Evolutionary conservation across 2,113 vertebrate genomes (phyloP), one percentile per base, ranked within the genome.

Genomic region (Catharus minimus): DNA sequence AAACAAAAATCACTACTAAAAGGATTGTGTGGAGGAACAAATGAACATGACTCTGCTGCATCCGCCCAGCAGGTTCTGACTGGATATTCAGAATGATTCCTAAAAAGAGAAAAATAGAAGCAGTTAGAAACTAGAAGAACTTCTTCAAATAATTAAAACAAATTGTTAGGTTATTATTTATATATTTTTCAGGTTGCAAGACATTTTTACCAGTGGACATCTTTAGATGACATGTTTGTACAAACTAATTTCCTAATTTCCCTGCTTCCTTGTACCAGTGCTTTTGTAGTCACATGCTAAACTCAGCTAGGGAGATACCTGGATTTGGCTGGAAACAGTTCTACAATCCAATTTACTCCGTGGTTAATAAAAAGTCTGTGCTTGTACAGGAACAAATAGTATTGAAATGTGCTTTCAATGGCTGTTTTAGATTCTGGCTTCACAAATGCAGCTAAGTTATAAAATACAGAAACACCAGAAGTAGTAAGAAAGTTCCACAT

Each of bases 11-110:
- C 44, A 15, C 5, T 15, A 73, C 68, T 78, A 53, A 19, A 43
- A 2, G 14, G 3, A 60, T 43, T 22, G 4, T n/a, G 0, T 23
- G 72, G n/a, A 41, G 3, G 0, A 17, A 2, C 3, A 83, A 97
- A 96, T 4, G 96, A 96, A 69, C 97, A 98, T 0, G 64, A 96
- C 9, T 56, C 55, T 2, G 15, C 78, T 65, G 69, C n/a, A 20
- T 9, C 33, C 33, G 38, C 88, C 18, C 1, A 2, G 32, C 93
- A 95, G 38, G 1, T 16, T 17, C 0, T 1, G 26, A 1, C 1
- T n/a, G 1, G 1, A 15, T 21, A 5, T 62, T 4, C 2, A 86
- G 14, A 21, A 85, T 1, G 24, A 0, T 3, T 52, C 26, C 86
- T 92, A 49, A 82, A 89, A 87, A 44, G 2, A 81, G 18, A 88